Conservation (phyloP, 2,797 vertebrate species). For the Spinibarbus caldwelli region DNA sequence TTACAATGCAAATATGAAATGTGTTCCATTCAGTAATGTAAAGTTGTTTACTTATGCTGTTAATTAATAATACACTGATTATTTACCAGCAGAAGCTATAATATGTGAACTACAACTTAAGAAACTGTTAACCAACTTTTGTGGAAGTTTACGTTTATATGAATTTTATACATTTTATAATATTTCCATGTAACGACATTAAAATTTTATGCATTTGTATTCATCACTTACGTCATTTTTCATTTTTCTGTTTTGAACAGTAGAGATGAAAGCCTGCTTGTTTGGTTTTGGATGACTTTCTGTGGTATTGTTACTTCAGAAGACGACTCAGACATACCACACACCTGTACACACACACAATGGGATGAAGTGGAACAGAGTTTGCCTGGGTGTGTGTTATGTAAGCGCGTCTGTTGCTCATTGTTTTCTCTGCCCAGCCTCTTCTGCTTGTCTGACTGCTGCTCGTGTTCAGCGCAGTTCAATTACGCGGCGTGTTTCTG, state of each 20-base stretch:
- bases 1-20: not conserved
- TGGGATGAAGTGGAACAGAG: slow-evolving; percentile 5
- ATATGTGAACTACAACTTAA: slow-evolving; percentile 4
- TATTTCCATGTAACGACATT: slow-evolving; percentile 6
- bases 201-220: not conserved
- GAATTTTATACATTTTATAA: not conserved
- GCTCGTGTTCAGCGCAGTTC: not conserved
- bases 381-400: slow-evolving; percentile 38
- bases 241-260: not conserved
- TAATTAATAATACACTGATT: not conserved
- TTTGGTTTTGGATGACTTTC: not conserved
- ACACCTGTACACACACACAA: slow-evolving; percentile 47
- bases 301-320: slow-evolving; percentile 15
- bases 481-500: not conserved
- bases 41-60: not conserved
- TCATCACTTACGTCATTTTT: not conserved
- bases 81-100: not conserved
- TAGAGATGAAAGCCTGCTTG: slow-evolving; percentile 24
- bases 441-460: slow-evolving; percentile 5
- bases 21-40: not conserved
- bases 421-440: slow-evolving; percentile 2
- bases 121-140: not conserved
- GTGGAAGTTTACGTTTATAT: not conserved
- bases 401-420: slow-evolving; percentile 30
- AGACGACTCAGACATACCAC: slow-evolving; percentile 26